A percentile compares a stretch with the other conserved stretches of the same genome.
Evolutionary conservation across 2,888 invertebrate species (phyloP).

Genomic region (Orthosia gothica): DNA sequence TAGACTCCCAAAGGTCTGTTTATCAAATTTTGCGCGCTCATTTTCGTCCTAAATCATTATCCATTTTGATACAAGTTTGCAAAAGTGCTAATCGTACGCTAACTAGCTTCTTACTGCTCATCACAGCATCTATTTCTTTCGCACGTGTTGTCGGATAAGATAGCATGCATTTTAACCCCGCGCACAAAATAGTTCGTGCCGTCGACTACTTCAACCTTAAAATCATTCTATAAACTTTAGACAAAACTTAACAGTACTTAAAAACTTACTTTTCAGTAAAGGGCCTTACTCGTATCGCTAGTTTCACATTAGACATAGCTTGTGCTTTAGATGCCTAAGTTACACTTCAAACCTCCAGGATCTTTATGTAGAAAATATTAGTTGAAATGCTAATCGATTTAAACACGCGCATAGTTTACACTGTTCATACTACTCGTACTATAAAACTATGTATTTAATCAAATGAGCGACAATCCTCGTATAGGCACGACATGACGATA

Average conservation of each 20-base stretch:
- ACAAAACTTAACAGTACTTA: neutral
- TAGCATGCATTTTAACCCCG: no score
- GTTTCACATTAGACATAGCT: conserved; percentile 92
- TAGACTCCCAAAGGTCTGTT: no score
- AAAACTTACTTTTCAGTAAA: conserved; percentile 92
- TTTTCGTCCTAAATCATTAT: no score
- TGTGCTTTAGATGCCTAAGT: no score
- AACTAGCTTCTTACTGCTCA: no score
- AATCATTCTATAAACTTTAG: neutral
- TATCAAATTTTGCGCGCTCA: no score
- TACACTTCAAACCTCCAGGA: neutral
- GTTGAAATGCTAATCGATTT: neutral
- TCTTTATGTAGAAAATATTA: neutral
- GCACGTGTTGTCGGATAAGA: no score
- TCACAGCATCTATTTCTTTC: no score
- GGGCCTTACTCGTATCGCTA: conserved; percentile 93
- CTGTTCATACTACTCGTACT: neutral
- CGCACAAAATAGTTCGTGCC: no score
- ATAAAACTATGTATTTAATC: conserved; percentile 5
- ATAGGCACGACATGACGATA: conserved; percentile 1
- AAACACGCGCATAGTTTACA: conserved; percentile 5
- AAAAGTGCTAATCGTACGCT: no score
- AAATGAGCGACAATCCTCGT: neutral
- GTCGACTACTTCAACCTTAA: neutral
- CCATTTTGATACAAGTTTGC: no score